phyloP scores from a whole-genome alignment of 1,140 invertebrate genomes.

The Orussus abietinus region DNA sequence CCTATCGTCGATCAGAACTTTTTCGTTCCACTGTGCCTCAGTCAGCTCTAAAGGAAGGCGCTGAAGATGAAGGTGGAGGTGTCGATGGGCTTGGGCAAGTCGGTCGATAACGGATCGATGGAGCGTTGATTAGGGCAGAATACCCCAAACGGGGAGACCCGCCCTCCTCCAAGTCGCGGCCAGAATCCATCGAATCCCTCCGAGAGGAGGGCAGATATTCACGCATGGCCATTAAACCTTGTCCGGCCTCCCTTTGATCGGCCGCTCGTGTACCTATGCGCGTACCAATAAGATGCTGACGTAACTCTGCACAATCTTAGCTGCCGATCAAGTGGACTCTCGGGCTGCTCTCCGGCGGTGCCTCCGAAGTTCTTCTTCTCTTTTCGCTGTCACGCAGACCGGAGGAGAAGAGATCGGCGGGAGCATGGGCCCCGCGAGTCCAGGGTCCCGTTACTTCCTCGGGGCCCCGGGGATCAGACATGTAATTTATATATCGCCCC shows the following conservation, averaged over 20 bases:
- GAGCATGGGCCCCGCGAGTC: conserved; percentile 2
- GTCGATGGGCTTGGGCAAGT: background rate
- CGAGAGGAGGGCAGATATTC: conserved; percentile 14
- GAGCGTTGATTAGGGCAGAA: conserved; percentile 1
- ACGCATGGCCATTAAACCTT: conserved; percentile 33
- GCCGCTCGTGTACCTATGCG: conserved; percentile 34
- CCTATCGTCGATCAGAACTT: too few species aligned
- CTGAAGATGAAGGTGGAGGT: background rate
- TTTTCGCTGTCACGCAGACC: conserved; percentile 24
- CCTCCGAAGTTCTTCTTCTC: too few species aligned
- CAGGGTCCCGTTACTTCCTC: conserved; percentile 34
- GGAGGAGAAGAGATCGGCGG: conserved; percentile 21
- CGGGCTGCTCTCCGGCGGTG: too few species aligned
- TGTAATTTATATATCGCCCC: conserved; percentile 44
- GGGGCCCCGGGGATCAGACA: conserved; percentile 31
- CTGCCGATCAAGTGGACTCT: conserved; percentile 31
- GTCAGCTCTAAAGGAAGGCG: background rate
- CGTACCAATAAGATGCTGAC: conserved; percentile 45
- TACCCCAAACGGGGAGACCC: conserved; percentile 7
- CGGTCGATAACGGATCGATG: background rate
- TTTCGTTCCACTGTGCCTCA: background rate
- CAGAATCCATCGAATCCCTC: too few species aligned
- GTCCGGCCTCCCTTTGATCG: conserved; percentile 38
- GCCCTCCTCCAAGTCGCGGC: conserved; percentile 2
- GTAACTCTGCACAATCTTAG: conserved; percentile 42